Conservation (phyloP, 2,113 vertebrate genomes). For the Centropristis striata region DNA sequence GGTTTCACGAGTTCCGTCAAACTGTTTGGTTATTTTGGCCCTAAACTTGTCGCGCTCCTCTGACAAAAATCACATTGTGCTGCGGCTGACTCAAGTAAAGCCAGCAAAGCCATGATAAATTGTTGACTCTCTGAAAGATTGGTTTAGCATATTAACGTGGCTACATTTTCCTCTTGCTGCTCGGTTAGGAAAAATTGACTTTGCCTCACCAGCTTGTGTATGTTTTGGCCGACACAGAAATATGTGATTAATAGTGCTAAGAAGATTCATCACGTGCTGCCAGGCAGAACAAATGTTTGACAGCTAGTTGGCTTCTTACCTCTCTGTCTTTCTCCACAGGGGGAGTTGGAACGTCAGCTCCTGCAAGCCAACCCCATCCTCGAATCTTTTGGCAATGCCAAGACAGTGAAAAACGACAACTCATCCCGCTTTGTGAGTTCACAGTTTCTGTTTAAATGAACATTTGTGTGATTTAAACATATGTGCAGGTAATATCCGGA, state of each 20-base stretch:
- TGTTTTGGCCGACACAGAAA: conserved; percentile 26
- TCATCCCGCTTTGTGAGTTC: conserved; percentile 98
- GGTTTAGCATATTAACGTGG: conserved; percentile 19
- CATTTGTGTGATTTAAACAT: conserved; percentile 27
- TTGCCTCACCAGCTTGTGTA: conserved; percentile 16
- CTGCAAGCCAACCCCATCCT: conserved; percentile 98
- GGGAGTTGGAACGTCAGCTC: conserved; percentile 97
- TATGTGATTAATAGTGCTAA: conserved; percentile 2
- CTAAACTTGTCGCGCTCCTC: conserved; percentile 26
- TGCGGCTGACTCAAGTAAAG: conserved; percentile 31
- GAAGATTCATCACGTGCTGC: background rate
- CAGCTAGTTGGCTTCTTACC: conserved; percentile 27
- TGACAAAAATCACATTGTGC: conserved; percentile 57
- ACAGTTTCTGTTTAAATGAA: conserved; percentile 27
- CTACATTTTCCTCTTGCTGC: conserved; percentile 1
- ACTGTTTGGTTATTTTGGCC: conserved; percentile 49
- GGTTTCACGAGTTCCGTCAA: conserved; percentile 50
- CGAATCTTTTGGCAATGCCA: conserved; percentile 98
- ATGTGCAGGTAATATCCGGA: background rate
- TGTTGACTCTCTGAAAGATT: conserved; percentile 22
- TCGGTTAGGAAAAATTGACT: background rate
- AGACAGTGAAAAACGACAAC: conserved; percentile 99
- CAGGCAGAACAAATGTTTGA: background rate
- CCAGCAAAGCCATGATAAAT: conserved; percentile 28
- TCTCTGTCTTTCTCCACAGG: conserved; percentile 83